phyloP scores from a whole-genome alignment of 2,888 invertebrate species.

The Nasonia oneida region DNA sequence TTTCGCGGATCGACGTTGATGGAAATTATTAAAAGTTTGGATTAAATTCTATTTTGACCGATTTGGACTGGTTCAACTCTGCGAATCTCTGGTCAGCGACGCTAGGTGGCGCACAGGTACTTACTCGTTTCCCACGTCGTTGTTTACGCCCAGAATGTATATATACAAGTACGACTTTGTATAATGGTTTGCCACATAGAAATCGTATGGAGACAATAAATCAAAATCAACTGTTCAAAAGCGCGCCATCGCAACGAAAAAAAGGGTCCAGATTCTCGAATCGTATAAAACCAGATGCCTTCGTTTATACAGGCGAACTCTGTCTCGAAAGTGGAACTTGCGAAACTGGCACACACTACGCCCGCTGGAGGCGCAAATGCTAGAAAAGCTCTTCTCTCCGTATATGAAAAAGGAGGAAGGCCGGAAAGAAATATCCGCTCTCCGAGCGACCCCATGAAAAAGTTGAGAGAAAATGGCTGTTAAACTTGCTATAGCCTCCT shows the following conservation, averaged over 20 bases:
- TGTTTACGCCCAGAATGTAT: too few relatives aligned
- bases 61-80: too few relatives aligned
- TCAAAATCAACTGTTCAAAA: too few relatives aligned
- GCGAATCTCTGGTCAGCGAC: too few relatives aligned
- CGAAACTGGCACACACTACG: slow-evolving; percentile 13
- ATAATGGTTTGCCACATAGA: too few relatives aligned
- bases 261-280: not conserved
- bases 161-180: too few relatives aligned
- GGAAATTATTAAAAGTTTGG: too few relatives aligned
- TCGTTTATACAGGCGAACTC: not conserved
- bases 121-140: too few relatives aligned
- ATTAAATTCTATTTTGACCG: too few relatives aligned
- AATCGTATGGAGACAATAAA: too few relatives aligned
- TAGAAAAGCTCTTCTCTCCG: not conserved
- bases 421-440: not conserved
- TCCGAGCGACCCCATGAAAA: slow-evolving; percentile 18
- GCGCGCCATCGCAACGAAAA: not conserved
- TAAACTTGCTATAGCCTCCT: not conserved
- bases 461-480: slow-evolving; percentile 29
- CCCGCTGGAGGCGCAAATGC: not conserved
- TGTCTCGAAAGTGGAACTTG: slow-evolving; percentile 4
- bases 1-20: too few relatives aligned
- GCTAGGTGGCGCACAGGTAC: too few relatives aligned
- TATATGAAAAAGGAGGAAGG: slow-evolving; percentile 6
- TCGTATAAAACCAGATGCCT: not conserved